Base-by-base conservation (phyloP, 2,888 invertebrate species). In the Meliscaeva auricollis region DNA sequence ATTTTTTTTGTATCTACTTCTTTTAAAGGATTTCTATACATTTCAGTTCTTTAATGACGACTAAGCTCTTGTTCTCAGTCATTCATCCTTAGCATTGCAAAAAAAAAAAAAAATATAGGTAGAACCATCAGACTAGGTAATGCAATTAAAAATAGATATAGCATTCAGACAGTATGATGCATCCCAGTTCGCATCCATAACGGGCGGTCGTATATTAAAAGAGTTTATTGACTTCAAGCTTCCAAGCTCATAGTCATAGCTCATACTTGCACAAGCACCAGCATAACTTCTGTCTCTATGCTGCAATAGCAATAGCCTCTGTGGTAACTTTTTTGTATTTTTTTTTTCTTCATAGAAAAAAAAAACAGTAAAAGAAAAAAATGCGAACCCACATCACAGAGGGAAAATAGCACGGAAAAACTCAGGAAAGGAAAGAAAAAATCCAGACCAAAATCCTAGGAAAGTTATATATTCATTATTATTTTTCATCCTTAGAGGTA, bases 81-180 rank as follows among this genome's bases (percentile, higher is more conserved):
- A 60, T 41, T 76, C 75, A 76, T 58, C 66, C 50, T 17, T 76
- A 30, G 41, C 52, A 30, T 50, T 62, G 26, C 26, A 50, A 38
- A 64, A 32, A 46, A 46, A 30, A 26, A 26, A 2, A 4, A 26
- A 4, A 26, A 4, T 26, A 13, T 13, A 38, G 38, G 13, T 9
- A 38, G 38, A 3, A 11, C 3, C 35, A 66, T 17, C 38, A 35
- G 38, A 20, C 68, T 68, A 60, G 66, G 66, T 66, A 68, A 76
- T 68, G 58, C 76, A 68, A 76, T 76, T 76, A 76, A 66, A 75
- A 75, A 58, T 56, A 68, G 68, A 75, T 68, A 75, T 35, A 66
- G 30, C 68, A 56, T 17, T 56, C 38, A 30, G 58, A 68, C 30
- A 76, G 50, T 4, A 26, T 41, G 68, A 76, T 68, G 58, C 38